Base-by-base conservation (phyloP, 1,140 invertebrate genomes). In the Zaprionus davidi region DNA sequence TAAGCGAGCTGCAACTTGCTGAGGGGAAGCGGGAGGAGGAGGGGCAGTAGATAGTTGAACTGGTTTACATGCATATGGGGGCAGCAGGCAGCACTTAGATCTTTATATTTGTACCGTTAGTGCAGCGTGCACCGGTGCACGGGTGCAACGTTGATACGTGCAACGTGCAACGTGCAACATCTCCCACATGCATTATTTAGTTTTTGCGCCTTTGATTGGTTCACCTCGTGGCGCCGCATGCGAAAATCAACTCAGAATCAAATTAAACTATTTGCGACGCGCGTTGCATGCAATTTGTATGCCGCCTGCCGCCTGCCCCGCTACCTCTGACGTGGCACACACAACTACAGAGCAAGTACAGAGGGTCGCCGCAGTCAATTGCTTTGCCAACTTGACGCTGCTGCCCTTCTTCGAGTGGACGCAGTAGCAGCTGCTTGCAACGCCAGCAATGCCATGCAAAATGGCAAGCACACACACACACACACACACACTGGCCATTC, bases 301-400 rank as follows among this genome's bases (percentile, higher is more conserved):
- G 26, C 26, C 26, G 6, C 26, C 5, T 28, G 26, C 26, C 26
- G 3, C 46, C n/a, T 22, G 36, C 17, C 31, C 38, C 22, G 24
- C 24, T 26, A 26, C 24, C 24, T 26, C 24, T 1, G 24, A 3
- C 24, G 24, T 26, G 24, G 24, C 4, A 26, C 24, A 26, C 24
- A 26, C 24, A 46, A 53, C 31, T 56, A 22, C 34, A 55, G 36
- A 26, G 44, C 24, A 46, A 53, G 46, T 56, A 22, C 34, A 55
- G 36, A 36, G 44, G 17, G n/a, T 34, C 34, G 20, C 11, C 28
- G 53, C 46, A 66, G 71, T 69, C 71, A 73, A 74, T 69, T 76
- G 68, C 71, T 76, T 82, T 77, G 79, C 82, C 82, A 84, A 85
- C 83, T 85, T 79, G 82, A 84, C 53, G 67, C 77, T 36, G 58